Evolutionary conservation across 2,113 vertebrate genomes (phyloP).

Genomic region (Zosterops pallidus): DNA sequence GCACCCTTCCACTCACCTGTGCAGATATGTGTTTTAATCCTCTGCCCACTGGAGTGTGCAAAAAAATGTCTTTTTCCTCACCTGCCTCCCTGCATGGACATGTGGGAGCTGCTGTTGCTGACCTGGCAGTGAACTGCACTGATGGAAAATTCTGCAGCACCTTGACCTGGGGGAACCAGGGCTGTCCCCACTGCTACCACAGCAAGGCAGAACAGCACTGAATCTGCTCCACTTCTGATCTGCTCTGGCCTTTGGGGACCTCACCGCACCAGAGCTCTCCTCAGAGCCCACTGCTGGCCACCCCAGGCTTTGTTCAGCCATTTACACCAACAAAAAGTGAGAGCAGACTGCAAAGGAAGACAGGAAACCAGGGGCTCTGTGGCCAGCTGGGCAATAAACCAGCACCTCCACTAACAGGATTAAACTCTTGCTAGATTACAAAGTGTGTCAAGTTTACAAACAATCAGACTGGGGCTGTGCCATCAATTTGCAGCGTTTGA

Average conservation of each 20-base stretch:
- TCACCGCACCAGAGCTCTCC: not conserved
- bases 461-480: not conserved
- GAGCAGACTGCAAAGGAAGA: not conserved
- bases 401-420: not conserved
- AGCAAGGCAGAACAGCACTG: not conserved
- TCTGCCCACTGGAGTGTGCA: not conserved
- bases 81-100: fast-evolving
- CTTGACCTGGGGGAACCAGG: not conserved
- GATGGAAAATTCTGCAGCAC: not conserved
- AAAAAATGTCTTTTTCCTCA: not conserved
- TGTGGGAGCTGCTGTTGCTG: not conserved
- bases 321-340: not conserved
- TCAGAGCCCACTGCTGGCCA: not conserved
- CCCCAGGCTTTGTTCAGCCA: not conserved
- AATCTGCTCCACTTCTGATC: not conserved
- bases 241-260: not conserved
- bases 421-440: not conserved
- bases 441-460: not conserved
- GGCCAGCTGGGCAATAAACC: not conserved
- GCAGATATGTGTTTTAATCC: not conserved
- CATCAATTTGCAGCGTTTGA: not conserved
- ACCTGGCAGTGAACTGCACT: not conserved
- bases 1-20: not conserved
- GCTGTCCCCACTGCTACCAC: not conserved
- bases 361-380: not conserved